Evolutionary conservation across 2,888 invertebrate species (phyloP).

Genomic region (Smittia aterrima): DNA sequence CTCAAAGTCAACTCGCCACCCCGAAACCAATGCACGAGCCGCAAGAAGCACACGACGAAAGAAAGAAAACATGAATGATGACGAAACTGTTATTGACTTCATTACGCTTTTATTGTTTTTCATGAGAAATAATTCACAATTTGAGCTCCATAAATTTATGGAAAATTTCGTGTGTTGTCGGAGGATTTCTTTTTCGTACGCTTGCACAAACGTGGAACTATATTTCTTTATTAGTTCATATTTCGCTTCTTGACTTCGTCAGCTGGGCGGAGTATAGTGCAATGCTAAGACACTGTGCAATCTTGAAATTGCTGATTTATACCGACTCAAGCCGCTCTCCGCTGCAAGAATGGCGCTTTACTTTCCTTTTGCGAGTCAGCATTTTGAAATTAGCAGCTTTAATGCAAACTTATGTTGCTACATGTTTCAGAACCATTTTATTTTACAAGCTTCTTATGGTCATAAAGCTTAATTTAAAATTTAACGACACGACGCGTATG

Average conservation of each 20-base stretch:
- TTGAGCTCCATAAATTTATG: constrained; percentile 35
- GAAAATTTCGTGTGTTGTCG: constrained; percentile 1
- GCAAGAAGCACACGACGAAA: neutral
- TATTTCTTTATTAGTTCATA: constrained; percentile 10
- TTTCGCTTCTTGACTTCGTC: neutral
- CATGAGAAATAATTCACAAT: constrained; percentile 41
- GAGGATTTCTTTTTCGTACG: neutral
- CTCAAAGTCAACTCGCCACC: neutral
- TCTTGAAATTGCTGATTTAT: neutral
- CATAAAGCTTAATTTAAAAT: too few relatives aligned
- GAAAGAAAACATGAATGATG: constrained; percentile 14
- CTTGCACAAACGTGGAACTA: neutral
- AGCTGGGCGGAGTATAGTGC: neutral
- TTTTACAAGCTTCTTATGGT: too few relatives aligned
- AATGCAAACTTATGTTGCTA: too few relatives aligned
- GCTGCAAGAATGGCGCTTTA: too few relatives aligned
- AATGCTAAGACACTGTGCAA: neutral
- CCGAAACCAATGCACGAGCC: constrained; percentile 9
- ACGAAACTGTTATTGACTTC: constrained; percentile 37
- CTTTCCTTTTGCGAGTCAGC: too few relatives aligned
- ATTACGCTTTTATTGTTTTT: constrained; percentile 37
- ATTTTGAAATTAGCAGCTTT: too few relatives aligned
- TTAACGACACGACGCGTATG: too few relatives aligned
- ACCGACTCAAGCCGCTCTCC: neutral
- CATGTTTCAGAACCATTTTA: too few relatives aligned